Evolutionary conservation across 2,113 vertebrate genomes (phyloP).

Genomic region (Leucosticte australis): DNA sequence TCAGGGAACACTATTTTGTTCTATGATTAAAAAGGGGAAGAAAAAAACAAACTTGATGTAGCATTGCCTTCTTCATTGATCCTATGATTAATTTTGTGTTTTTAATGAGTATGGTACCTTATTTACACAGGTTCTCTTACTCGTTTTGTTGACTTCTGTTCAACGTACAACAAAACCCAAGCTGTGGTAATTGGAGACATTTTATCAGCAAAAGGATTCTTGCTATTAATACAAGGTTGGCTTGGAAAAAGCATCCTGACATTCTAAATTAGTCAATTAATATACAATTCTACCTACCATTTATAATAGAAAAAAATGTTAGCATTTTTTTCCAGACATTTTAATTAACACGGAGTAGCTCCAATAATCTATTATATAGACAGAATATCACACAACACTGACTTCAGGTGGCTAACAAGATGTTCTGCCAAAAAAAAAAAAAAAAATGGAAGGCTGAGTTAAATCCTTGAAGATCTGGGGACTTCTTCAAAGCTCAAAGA

Average conservation of each 20-base stretch:
- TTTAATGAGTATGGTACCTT: conserved; percentile 82
- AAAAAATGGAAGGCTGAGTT: background rate
- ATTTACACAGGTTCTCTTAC: conserved; percentile 76
- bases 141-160: conserved; percentile 79
- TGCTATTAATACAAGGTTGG: conserved; percentile 88
- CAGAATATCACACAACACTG: background rate
- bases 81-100: conserved; percentile 84
- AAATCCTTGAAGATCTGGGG: background rate
- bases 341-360: conserved; percentile 66
- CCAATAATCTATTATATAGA: background rate
- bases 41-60: conserved; percentile 52
- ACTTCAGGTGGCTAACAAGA: background rate
- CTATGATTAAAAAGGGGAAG: conserved; percentile 74
- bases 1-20: conserved; percentile 79
- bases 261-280: conserved; percentile 78
- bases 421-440: background rate
- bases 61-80: conserved; percentile 82
- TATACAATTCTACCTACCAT: conserved; percentile 65
- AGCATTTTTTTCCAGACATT: conserved; percentile 65
- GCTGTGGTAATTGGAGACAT: conserved; percentile 86
- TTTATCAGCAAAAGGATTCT: conserved; percentile 83
- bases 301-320: conserved; percentile 60
- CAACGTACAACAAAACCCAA: conserved; percentile 80
- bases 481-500: background rate
- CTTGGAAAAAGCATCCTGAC: conserved; percentile 82